A percentile compares a stretch with the other conserved stretches of the same genome.
phyloP scores from a whole-genome alignment of 2,888 invertebrate species.

The Polylopha cassiicola region DNA sequence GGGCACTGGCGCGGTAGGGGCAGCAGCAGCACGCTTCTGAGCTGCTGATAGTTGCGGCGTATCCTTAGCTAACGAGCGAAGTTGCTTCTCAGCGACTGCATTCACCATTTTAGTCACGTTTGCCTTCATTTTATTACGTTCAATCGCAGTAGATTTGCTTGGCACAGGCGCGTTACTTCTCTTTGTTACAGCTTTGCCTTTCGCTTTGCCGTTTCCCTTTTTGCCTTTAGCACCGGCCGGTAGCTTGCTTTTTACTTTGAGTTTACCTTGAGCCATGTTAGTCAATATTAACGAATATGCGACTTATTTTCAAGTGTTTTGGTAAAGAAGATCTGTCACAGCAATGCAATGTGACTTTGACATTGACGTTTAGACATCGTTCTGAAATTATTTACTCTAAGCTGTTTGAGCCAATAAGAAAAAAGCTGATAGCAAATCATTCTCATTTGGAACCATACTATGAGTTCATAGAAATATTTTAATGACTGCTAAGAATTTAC shows the following conservation, averaged over 20 bases:
- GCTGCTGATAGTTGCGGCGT: constrained; percentile 73
- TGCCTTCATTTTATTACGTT: constrained; percentile 80
- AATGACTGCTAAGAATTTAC: too few species aligned
- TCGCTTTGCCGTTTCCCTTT: constrained; percentile 72
- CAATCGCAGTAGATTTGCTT: constrained; percentile 78
- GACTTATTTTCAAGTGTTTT: neutral
- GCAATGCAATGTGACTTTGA: constrained; percentile 13
- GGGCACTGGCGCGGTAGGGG: constrained; percentile 60
- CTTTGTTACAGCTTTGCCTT: constrained; percentile 76
- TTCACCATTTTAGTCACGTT: constrained; percentile 84
- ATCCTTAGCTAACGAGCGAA: constrained; percentile 75
- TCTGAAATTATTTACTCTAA: too few species aligned
- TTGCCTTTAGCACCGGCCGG: constrained; percentile 76
- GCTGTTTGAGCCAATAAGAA: too few species aligned
- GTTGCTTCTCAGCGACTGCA: constrained; percentile 80
- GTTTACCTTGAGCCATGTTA: constrained; percentile 82
- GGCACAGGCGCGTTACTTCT: constrained; percentile 80
- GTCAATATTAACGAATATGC: constrained; percentile 1
- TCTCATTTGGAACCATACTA: too few species aligned
- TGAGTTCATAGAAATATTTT: too few species aligned
- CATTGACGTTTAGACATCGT: constrained; percentile 3
- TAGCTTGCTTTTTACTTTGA: constrained; percentile 80
- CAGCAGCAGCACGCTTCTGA: constrained; percentile 58
- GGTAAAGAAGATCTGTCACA: neutral
- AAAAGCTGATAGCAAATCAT: too few species aligned